phyloP scores from a whole-genome alignment of 2,888 invertebrate species.

The Uloborus plumipes region DNA sequence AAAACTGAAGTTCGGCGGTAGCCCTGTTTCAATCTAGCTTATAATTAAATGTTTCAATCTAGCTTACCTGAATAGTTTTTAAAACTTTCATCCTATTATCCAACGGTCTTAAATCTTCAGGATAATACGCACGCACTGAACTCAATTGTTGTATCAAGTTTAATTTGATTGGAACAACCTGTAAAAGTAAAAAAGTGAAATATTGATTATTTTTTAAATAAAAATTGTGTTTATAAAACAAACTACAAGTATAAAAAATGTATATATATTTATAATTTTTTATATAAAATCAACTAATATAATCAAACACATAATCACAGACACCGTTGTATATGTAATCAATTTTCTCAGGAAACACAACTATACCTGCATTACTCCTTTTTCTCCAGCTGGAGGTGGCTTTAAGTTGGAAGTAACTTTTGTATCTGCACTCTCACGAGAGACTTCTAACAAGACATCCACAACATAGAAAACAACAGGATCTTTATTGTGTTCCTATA shows the following conservation, averaged over 20 bases:
- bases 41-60: constrained; percentile 61
- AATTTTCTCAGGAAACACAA: background rate
- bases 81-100: constrained; percentile 89
- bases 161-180: constrained; percentile 83
- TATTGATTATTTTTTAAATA: no score
- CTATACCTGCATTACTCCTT: constrained; percentile 84
- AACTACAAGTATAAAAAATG: no score
- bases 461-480: constrained; percentile 74
- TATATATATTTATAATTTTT: no score
- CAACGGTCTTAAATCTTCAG: constrained; percentile 86
- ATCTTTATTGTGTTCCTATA: constrained; percentile 24
- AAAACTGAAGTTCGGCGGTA: no score
- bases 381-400: constrained; percentile 76
- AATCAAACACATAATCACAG: no score
- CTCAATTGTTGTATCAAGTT: constrained; percentile 88
- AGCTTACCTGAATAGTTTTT: constrained; percentile 79
- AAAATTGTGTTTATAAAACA: no score
- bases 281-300: no score
- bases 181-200: background rate
- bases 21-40: background rate
- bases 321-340: no score
- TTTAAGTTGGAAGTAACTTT: constrained; percentile 69
- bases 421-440: constrained; percentile 76
- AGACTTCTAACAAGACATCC: constrained; percentile 86
- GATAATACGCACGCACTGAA: constrained; percentile 89